Evolutionary conservation across 2,797 vertebrate genomes (phyloP).

Genomic region (Myoxocephalus aenaeus): DNA sequence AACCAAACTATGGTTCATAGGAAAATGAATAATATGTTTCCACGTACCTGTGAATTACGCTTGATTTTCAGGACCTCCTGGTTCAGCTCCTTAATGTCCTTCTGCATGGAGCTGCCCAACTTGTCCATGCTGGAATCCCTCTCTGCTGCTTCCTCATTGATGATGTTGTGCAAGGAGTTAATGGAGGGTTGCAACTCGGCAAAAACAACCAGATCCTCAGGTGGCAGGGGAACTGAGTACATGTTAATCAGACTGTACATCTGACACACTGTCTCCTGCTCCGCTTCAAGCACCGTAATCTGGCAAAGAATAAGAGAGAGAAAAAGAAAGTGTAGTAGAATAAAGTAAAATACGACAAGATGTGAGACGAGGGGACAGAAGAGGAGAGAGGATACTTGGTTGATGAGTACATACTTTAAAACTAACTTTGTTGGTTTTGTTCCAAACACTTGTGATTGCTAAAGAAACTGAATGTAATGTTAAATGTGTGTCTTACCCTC

Average conservation of each 20-base stretch:
- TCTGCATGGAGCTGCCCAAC: conserved; percentile 83
- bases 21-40: neutral
- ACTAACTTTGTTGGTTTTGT: neutral
- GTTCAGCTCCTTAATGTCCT: conserved; percentile 85
- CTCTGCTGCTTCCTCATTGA: conserved; percentile 78
- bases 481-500: conserved; percentile 78
- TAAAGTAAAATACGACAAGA: neutral
- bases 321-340: conserved; percentile 1
- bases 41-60: conserved; percentile 81
- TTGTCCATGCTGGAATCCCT: conserved; percentile 79
- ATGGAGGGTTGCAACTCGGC: conserved; percentile 83
- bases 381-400: neutral
- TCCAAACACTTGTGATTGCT: neutral
- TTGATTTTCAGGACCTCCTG: conserved; percentile 80
- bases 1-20: neutral
- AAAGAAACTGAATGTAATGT: neutral
- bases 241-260: conserved; percentile 88
- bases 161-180: conserved; percentile 73
- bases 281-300: conserved; percentile 83
- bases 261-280: conserved; percentile 81
- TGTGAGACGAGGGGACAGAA: neutral
- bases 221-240: conserved; percentile 83
- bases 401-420: neutral
- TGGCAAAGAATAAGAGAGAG: conserved; percentile 50
- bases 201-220: conserved; percentile 87